Percentiles rank a stretch among this genome's conserved stretches.
Conservation (phyloP, 2,888 invertebrate genomes). For the Arenicola marina region DNA sequence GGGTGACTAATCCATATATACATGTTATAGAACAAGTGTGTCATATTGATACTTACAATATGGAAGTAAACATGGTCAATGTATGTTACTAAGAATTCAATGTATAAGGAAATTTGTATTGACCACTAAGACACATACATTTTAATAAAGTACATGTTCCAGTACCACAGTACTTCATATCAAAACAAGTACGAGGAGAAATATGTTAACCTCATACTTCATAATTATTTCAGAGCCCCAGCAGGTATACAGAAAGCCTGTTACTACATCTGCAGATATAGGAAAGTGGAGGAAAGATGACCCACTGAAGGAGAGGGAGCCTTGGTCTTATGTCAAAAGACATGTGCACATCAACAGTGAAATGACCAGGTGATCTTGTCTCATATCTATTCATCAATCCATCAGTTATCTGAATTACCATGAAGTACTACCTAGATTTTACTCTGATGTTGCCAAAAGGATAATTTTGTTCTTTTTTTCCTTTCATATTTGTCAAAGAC, state of each 20-base stretch:
- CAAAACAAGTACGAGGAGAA: no score
- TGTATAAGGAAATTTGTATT: no score
- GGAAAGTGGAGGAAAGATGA: conserved; percentile 54
- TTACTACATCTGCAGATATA: conserved; percentile 44
- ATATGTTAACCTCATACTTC: not conserved
- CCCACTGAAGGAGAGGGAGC: conserved; percentile 44
- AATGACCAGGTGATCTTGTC: conserved; percentile 55
- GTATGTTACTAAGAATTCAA: not conserved
- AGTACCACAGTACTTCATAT: no score
- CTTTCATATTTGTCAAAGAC: conserved; percentile 29
- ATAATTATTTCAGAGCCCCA: conserved; percentile 42
- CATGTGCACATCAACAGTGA: conserved; percentile 54
- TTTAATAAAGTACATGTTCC: no score
- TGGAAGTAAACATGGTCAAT: no score
- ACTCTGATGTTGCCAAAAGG: no score
- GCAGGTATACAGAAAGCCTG: conserved; percentile 46
- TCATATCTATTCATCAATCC: not conserved
- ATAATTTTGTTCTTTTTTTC: not conserved
- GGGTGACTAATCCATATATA: no score
- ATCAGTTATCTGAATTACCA: not conserved
- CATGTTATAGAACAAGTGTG: no score
- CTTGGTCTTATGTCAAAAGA: conserved; percentile 55
- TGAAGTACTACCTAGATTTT: not conserved
- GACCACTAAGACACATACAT: no score
- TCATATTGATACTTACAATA: no score